These are phyloP conservation scores for Atherix ibis DNA, from an alignment of 2,888 invertebrate species.

Conservation along the genomic window DNA sequence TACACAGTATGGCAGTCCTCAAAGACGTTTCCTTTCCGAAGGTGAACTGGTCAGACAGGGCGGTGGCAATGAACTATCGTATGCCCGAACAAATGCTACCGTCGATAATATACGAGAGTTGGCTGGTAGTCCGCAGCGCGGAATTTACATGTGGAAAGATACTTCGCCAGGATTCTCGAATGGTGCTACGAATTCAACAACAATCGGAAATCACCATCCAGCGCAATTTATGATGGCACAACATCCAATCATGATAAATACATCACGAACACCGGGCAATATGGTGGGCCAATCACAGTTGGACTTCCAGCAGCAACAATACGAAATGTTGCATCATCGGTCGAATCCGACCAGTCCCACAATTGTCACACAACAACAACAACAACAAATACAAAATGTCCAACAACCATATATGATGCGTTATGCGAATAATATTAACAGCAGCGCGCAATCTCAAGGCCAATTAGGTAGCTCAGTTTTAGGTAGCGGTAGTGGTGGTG, in stretches of 20 bases:
- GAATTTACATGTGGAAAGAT: conserved; percentile 66
- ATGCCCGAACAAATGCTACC: conserved; percentile 55
- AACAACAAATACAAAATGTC: conserved; percentile 16
- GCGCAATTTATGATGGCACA: conserved; percentile 20
- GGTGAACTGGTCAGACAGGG: conserved; percentile 61
- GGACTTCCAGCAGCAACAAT: conserved; percentile 33
- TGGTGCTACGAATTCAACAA: conserved; percentile 22
- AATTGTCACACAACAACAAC: conserved; percentile 32
- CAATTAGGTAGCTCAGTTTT: conserved; percentile 7
- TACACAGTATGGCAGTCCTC: conserved; percentile 45
- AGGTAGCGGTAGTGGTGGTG: conserved; percentile 7
- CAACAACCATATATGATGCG: conserved; percentile 26
- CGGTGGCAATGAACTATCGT: conserved; percentile 39
- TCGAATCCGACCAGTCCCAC: conserved; percentile 65
- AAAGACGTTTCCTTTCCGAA: conserved; percentile 65
- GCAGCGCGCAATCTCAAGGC: conserved; percentile 8
- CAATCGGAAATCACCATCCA: conserved; percentile 24
- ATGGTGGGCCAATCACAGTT: conserved; percentile 20
- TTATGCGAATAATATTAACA: conserved; percentile 16
- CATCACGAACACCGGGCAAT: conserved; percentile 12
- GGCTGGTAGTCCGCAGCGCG: conserved; percentile 73
- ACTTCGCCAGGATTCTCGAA: conserved; percentile 46
- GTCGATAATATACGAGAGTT: conserved; percentile 78
- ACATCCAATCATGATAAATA: conserved; percentile 10
- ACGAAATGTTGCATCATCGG: conserved; percentile 40